These are phyloP conservation scores for Aselliscus stoliczkanus DNA, from an alignment of 2,797 vertebrate species.

Conservation along the genomic window DNA sequence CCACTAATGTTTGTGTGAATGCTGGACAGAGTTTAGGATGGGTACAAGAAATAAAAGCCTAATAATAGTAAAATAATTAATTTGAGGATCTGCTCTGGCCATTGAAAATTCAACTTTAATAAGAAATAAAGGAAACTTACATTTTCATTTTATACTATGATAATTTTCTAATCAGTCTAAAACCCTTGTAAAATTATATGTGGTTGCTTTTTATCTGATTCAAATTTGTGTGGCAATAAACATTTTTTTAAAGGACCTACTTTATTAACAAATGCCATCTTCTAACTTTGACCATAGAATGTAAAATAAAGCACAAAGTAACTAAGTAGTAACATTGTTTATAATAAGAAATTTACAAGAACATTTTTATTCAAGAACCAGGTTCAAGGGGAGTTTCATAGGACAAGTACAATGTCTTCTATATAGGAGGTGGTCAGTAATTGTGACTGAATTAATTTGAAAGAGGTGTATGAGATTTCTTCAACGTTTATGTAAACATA, in stretches of 20 bases:
- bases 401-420: not conserved
- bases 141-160: slow-evolving; percentile 25
- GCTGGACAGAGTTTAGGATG: not conserved
- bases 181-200: slow-evolving; percentile 2
- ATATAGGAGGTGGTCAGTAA: not conserved
- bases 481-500: not conserved
- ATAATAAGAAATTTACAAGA: not conserved
- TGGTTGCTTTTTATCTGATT: not conserved
- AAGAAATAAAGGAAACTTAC: slow-evolving; percentile 37
- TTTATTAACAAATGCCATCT: not conserved
- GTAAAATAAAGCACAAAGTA: not conserved
- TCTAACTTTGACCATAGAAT: not conserved
- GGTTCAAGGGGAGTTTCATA: not conserved
- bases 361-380: not conserved
- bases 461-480: not conserved
- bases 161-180: slow-evolving; percentile 24
- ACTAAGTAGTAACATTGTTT: not conserved
- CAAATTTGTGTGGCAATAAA: slow-evolving; percentile 21
- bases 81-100: slow-evolving; percentile 1
- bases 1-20: not conserved
- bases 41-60: slow-evolving; percentile 18
- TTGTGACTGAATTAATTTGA: not conserved
- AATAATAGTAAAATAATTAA: slow-evolving; percentile 36
- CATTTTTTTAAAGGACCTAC: not conserved
- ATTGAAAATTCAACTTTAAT: slow-evolving; percentile 41